phyloP scores from a whole-genome alignment of 2,113 vertebrate genomes.

The Helogale parvula region DNA sequence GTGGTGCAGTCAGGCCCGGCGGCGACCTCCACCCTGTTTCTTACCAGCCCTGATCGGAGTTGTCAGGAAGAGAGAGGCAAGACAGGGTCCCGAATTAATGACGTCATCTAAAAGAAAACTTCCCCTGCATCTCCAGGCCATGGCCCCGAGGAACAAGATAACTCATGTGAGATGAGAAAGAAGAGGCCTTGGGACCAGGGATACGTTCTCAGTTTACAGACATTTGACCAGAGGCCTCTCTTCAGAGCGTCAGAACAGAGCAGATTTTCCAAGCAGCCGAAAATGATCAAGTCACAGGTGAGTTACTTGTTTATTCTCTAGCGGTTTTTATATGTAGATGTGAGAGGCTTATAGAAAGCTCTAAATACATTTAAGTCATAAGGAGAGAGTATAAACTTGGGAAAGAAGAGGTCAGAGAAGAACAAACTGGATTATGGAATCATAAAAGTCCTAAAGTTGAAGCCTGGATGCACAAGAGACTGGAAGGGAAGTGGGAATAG shows the following conservation, averaged over 20 bases:
- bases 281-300: slow-evolving; percentile 58
- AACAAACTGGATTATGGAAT: neutral
- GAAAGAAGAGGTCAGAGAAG: neutral
- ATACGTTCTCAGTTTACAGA: neutral
- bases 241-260: neutral
- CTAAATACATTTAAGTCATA: neutral
- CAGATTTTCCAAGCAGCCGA: neutral
- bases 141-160: neutral
- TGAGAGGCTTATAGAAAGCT: neutral
- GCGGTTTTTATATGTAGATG: neutral
- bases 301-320: neutral
- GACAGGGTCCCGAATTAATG: neutral
- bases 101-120: neutral
- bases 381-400: neutral
- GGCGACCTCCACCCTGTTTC: neutral
- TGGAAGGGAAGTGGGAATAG: neutral
- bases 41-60: neutral
- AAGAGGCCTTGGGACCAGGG: neutral
- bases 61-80: neutral
- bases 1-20: neutral
- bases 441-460: neutral
- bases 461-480: neutral
- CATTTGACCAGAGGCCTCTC: neutral
- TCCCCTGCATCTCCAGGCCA: slow-evolving; percentile 9
- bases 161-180: neutral